phyloP scores from a whole-genome alignment of 2,888 invertebrate genomes.

The Apamea anceps region DNA sequence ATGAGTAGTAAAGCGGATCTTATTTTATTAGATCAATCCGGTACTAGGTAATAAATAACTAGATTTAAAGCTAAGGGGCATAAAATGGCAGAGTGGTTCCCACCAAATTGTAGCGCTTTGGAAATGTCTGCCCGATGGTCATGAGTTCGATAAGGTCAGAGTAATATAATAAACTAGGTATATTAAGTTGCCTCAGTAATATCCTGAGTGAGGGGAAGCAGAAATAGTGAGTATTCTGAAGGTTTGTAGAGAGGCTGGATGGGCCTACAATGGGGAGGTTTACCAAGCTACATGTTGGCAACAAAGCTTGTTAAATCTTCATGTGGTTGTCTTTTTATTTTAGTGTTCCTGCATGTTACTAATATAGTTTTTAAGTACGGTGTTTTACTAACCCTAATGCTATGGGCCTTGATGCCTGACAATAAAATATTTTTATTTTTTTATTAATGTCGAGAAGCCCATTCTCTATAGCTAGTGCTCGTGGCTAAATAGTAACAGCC shows the following conservation, averaged over 20 bases:
- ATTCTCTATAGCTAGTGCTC: background rate
- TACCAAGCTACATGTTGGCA: no score
- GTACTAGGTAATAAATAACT: constrained; percentile 33
- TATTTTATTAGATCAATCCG: constrained; percentile 47
- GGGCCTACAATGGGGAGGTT: no score
- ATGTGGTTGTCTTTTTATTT: no score
- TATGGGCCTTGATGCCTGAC: no score
- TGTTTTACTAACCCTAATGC: no score
- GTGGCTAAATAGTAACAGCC: background rate
- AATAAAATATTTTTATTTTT: no score
- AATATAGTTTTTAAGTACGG: no score
- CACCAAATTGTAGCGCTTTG: constrained; percentile 21
- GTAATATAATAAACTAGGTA: background rate
- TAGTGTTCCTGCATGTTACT: no score
- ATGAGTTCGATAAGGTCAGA: constrained; percentile 18
- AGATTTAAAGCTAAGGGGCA: constrained; percentile 27
- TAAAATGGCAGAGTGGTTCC: constrained; percentile 30
- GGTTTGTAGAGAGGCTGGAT: no score
- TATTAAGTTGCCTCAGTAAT: background rate
- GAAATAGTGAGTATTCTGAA: no score
- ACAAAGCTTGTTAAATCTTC: no score
- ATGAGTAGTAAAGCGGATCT: constrained; percentile 50
- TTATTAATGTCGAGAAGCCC: background rate
- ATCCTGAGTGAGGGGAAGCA: no score
- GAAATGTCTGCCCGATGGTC: constrained; percentile 1